Evolutionary conservation across 2,888 invertebrate genomes (phyloP).

Genomic region (Acanthococcus lagerstroemiae): DNA sequence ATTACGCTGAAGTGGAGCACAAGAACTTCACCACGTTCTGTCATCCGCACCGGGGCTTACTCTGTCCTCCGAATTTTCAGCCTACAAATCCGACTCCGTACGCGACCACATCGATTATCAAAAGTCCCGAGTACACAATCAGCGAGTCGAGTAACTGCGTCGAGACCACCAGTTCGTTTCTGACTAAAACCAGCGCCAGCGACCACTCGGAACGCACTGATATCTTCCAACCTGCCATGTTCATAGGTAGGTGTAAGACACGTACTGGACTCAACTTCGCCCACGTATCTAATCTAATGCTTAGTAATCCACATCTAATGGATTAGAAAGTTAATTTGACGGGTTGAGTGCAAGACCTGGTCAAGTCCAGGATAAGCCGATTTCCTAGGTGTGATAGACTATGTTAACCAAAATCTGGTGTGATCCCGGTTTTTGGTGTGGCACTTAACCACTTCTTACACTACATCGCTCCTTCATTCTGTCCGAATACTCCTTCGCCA

Average conservation of each 20-base stretch:
- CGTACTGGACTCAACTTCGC: neutral
- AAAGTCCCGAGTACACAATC: constrained; percentile 38
- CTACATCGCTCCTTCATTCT: no score
- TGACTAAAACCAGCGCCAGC: constrained; percentile 14
- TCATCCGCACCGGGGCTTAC: constrained; percentile 43
- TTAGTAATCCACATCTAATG: no score
- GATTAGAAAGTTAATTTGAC: no score
- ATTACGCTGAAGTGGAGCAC: constrained; percentile 56
- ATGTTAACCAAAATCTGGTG: no score
- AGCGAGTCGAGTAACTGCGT: constrained; percentile 28
- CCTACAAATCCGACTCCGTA: constrained; percentile 54
- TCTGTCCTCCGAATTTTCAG: neutral
- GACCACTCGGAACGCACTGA: constrained; percentile 21
- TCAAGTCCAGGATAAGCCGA: no score
- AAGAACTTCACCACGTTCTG: constrained; percentile 60
- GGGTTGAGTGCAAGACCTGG: no score
- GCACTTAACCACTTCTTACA: no score
- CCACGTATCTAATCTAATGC: no score
- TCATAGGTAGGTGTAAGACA: constrained; percentile 11
- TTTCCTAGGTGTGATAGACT: no score
- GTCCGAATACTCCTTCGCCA: no score
- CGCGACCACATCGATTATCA: constrained; percentile 62
- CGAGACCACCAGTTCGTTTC: constrained; percentile 15
- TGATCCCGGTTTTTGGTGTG: no score
- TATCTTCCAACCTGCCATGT: constrained; percentile 16